Evolutionary conservation across 1,140 invertebrate genomes (phyloP).

Genomic region (Spodoptera litura): DNA sequence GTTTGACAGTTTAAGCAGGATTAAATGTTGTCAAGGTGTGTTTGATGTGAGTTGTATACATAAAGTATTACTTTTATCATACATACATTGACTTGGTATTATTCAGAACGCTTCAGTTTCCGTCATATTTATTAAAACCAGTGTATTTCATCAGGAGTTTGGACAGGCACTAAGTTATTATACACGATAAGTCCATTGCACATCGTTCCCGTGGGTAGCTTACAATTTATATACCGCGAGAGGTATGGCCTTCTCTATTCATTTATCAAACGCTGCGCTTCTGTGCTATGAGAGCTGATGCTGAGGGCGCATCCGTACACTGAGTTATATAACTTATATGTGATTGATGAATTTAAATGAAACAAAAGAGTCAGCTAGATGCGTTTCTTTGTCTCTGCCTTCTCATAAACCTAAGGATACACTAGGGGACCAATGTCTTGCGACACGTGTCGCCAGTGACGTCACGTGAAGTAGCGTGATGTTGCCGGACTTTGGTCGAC

Average conservation of each 20-base stretch:
- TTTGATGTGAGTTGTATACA: not conserved
- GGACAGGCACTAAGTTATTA: constrained; percentile 17
- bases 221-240: constrained; percentile 29
- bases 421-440: too few relatives aligned
- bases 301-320: not conserved
- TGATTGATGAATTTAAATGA: not conserved
- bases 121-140: not conserved
- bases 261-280: constrained; percentile 36
- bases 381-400: too few relatives aligned
- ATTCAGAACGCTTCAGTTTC: not conserved
- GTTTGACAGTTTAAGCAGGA: too few relatives aligned
- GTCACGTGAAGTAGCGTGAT: too few relatives aligned
- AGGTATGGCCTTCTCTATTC: constrained; percentile 35
- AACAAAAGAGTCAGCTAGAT: too few relatives aligned
- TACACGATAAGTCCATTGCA: constrained; percentile 21
- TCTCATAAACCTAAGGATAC: too few relatives aligned
- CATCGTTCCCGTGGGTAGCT: constrained; percentile 27
- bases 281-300: not conserved
- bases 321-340: not conserved
- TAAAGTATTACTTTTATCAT: too few relatives aligned
- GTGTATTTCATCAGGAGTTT: constrained; percentile 7
- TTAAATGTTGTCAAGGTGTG: not conserved
- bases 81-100: not conserved
- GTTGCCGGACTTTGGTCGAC: too few relatives aligned
- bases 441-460: too few relatives aligned